Percentiles rank a stretch among this genome's conserved stretches.
Conservation (phyloP, 2,113 vertebrate genomes). For the Suricata suricatta region DNA sequence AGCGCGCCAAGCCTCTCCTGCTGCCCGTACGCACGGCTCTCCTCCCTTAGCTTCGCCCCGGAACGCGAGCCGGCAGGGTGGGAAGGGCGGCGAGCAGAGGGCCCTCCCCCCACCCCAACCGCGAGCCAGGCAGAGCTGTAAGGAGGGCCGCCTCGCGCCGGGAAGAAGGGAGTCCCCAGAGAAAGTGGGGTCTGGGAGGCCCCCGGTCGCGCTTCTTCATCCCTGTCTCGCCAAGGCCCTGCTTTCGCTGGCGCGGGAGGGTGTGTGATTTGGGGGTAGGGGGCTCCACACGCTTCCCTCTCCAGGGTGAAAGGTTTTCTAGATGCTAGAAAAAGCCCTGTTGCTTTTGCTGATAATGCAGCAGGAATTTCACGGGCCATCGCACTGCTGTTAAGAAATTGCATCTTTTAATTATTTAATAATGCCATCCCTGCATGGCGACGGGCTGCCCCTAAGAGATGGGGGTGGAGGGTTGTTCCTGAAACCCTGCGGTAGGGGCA, state of each 20-base stretch:
- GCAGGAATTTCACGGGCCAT: slow-evolving; percentile 70
- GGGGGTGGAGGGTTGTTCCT: not conserved
- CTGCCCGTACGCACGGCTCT: not conserved
- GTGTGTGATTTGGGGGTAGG: accelerated
- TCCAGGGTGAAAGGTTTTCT: slow-evolving; percentile 46
- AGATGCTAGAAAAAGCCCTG: slow-evolving; percentile 74
- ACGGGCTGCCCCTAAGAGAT: not conserved
- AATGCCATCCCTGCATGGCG: slow-evolving; percentile 62
- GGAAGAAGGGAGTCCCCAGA: not conserved
- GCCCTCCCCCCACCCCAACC: not conserved
- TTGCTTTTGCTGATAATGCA: slow-evolving; percentile 79
- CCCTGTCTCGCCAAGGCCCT: slow-evolving; percentile 31
- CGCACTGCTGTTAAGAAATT: slow-evolving; percentile 69
- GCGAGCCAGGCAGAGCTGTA: not conserved
- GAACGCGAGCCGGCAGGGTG: not conserved
- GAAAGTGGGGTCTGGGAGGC: slow-evolving; percentile 43
- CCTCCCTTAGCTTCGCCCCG: not conserved
- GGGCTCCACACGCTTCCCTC: not conserved
- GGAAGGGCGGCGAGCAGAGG: not conserved
- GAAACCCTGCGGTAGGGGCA: not conserved
- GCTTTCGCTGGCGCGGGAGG: not conserved
- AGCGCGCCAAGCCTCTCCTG: slow-evolving; percentile 28
- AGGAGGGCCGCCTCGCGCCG: not conserved
- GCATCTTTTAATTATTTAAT: slow-evolving; percentile 81
- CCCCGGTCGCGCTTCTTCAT: not conserved